Base-by-base conservation (phyloP, 2,888 invertebrate genomes). In the Cryptosula pallasiana region DNA sequence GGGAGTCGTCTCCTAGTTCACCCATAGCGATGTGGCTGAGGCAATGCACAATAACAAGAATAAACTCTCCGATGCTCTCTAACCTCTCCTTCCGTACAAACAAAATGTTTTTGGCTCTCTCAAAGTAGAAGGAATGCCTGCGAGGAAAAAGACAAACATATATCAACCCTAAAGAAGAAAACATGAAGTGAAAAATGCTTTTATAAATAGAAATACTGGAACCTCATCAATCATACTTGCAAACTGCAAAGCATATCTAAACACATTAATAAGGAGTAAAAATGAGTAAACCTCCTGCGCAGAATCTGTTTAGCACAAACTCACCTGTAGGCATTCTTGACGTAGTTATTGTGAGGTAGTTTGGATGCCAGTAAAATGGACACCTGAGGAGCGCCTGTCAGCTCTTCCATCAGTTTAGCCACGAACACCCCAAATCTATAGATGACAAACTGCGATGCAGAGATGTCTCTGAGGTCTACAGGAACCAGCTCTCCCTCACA, bases 51-150 rank as follows among this genome's bases (percentile, higher is more conserved):
- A 83, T 77, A 23, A 83, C 78, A 63, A 83, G 77, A 13, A 81
- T 78, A 76, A 83, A 83, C 75, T 83, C 82, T 71, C 83, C 83
- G 45, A 83, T 81, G 23, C 81, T 81, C 63, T 82, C 81, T 75
- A 83, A 76, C 71, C 83, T 75, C 75, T 83, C 82, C 35, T 76
- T 75, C 9, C 82, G 75, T 34, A 83, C 77, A 75, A 82, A 83
- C 73, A 83, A 75, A 35, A 82, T 79, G 57, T 79, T 79, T 54
- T 76, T 72, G 5, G 78, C 77, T 73, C 81, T 78, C 75, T 82
- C 78, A 73, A 80, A 83, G 74, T 77, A 79, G 72, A 83, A 75
- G 32, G 82, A 82, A 73, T 82, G 78, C 34, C 82, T 75, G 76
- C 79, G 81, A 16, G 29, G 5, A 9, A 58, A n/a, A 58, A 25